Evolutionary conservation across 1,140 invertebrate species (phyloP).

Genomic region (Eufriesea mexicana): DNA sequence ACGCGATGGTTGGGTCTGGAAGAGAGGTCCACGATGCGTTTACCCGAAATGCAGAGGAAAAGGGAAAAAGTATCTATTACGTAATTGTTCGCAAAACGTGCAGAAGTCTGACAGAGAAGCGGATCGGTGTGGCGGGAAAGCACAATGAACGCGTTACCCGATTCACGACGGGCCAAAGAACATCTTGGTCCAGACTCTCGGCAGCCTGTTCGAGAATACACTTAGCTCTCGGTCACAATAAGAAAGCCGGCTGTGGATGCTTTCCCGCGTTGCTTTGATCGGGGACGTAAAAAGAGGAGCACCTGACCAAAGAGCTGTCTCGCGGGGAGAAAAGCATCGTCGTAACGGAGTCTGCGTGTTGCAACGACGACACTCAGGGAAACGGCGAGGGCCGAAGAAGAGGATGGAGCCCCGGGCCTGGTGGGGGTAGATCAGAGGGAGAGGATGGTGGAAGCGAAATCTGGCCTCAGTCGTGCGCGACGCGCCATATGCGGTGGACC

Average conservation of each 20-base stretch:
- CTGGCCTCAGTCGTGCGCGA: conserved; percentile 77
- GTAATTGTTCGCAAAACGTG: background rate
- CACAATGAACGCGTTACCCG: background rate
- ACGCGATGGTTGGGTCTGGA: background rate
- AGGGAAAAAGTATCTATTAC: conserved; percentile 8
- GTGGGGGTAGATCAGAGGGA: conserved; percentile 42
- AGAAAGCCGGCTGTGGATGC: conserved; percentile 23
- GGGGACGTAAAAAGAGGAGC: conserved; percentile 28
- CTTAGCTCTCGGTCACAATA: conserved; percentile 2
- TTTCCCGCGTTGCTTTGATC: conserved; percentile 27
- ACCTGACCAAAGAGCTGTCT: conserved; percentile 19
- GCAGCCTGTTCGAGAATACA: conserved; percentile 22
- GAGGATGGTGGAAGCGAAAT: conserved; percentile 72
- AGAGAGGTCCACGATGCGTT: background rate
- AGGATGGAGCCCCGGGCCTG: conserved; percentile 17
- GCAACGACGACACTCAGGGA: conserved; percentile 25
- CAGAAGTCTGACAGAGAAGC: accelerated
- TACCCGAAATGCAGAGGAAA: no score
- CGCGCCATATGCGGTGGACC: conserved; percentile 77
- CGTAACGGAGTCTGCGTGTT: conserved; percentile 60
- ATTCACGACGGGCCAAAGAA: background rate
- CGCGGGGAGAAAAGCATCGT: conserved; percentile 5
- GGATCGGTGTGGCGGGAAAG: background rate
- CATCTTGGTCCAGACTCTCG: no score
- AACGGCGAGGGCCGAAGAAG: conserved; percentile 10